These are phyloP conservation scores for Poeciliopsis prolifica DNA, from an alignment of 2,113 vertebrate species.

Conservation along the genomic window DNA sequence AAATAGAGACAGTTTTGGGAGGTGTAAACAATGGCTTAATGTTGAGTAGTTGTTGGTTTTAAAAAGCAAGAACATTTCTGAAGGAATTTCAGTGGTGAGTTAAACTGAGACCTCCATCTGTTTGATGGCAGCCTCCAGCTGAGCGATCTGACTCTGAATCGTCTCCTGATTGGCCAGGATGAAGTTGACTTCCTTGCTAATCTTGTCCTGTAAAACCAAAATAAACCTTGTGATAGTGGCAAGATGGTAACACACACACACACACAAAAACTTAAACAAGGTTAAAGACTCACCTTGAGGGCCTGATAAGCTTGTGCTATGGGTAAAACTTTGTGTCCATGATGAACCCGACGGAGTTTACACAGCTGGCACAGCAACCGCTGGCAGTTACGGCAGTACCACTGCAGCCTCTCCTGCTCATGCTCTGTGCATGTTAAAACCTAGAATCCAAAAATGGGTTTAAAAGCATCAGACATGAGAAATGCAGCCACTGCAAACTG, in stretches of 20 bases:
- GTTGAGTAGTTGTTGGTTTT: background rate
- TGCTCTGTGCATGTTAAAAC: conserved; percentile 94
- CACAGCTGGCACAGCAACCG: conserved; percentile 90
- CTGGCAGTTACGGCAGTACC: conserved; percentile 94
- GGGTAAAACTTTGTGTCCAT: conserved; percentile 91
- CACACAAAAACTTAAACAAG: background rate
- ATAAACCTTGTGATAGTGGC: background rate
- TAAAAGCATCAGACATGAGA: background rate
- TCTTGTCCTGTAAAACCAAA: conserved; percentile 85
- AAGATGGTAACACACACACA: background rate
- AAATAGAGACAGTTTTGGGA: background rate
- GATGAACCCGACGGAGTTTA: conserved; percentile 89
- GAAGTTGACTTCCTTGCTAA: conserved; percentile 90
- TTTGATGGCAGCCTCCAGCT: conserved; percentile 89
- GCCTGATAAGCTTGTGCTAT: conserved; percentile 93
- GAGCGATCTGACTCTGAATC: conserved; percentile 90
- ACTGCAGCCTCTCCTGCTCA: conserved; percentile 90
- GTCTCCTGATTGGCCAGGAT: conserved; percentile 92
- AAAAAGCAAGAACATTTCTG: background rate
- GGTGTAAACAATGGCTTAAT: background rate
- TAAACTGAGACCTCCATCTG: conserved; percentile 84
- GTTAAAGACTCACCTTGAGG: conserved; percentile 85
- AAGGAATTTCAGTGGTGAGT: background rate
- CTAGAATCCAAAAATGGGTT: conserved; percentile 63
- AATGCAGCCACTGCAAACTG: background rate